phyloP scores from a whole-genome alignment of 2,888 invertebrate genomes.

The Isotomurus palustris region DNA sequence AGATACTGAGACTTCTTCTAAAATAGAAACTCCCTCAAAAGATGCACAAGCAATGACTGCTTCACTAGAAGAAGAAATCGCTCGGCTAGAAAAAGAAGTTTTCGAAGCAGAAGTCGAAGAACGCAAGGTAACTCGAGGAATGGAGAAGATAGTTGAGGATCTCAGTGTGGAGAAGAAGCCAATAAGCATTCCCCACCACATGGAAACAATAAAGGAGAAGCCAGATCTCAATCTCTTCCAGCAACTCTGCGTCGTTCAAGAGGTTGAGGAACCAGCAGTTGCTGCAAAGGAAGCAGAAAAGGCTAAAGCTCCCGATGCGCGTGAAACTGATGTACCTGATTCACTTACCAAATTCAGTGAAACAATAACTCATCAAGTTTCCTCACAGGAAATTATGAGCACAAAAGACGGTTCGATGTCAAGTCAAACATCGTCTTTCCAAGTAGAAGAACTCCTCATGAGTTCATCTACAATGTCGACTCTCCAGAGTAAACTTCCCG shows the following conservation, averaged over 20 bases:
- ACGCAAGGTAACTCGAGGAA: conserved; percentile 17
- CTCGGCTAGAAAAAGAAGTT: conserved; percentile 34
- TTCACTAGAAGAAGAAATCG: conserved; percentile 28
- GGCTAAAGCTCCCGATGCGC: background rate
- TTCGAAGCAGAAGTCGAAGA: conserved; percentile 28
- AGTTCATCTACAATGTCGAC: no score
- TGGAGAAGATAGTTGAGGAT: conserved; percentile 25
- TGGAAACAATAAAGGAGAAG: conserved; percentile 31
- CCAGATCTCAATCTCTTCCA: conserved; percentile 31
- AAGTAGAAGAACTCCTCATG: no score
- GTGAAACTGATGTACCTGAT: background rate
- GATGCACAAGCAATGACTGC: background rate
- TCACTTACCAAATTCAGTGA: background rate
- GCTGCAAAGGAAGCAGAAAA: background rate
- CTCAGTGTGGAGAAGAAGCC: conserved; percentile 8
- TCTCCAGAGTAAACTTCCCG: no score
- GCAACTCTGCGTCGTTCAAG: conserved; percentile 17
- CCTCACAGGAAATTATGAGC: no score
- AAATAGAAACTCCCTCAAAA: background rate
- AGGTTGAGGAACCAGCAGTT: conserved; percentile 11
- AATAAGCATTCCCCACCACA: conserved; percentile 1
- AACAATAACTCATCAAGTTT: no score
- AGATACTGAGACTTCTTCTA: background rate
- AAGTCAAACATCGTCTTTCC: no score
- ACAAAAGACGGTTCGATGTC: no score